Base-by-base conservation (phyloP, 2,113 vertebrate genomes). In the Dipodomys spectabilis region DNA sequence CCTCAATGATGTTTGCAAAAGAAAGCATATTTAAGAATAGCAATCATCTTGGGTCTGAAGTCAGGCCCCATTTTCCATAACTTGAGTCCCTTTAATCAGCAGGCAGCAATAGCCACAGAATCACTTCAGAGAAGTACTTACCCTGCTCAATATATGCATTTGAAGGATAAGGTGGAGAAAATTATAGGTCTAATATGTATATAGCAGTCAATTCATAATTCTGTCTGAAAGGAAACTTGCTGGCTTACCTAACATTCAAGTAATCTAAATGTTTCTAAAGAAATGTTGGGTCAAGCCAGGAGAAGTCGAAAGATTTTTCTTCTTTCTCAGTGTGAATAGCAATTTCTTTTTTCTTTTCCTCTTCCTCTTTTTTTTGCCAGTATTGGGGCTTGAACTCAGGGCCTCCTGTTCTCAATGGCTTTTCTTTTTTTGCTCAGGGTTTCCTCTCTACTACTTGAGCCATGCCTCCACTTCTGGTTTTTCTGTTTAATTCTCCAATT, bases 221-320 rank as follows among this genome's bases (percentile, higher is more conserved):
- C 44, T 92, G 11, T 88, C n/a, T 88, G 6, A 32, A 86, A 72
- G 44, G 39, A 88, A 88, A 93, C 60, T 69, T 75, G 67, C 30
- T 75, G 13, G 85, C 82, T 82, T 79, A 84, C 28, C 44, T 67
- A 30, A 35, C 83, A 94, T 49, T 80, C 10, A 82, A 87, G 32
- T 49, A 91, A 92, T 78, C 77, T 86, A 62, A 82, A 73, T 69
- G 72, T 91, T 92, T 81, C 57, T 90, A 30, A 91, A 95, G n/a
- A 94, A 80, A 2, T 88, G 45, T 88, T 88, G 39, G 86, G 64
- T 60, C 27, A 93, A 79, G 53, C 64, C 39, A 60, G 83, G 32
- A 82, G 16, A 83, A 71, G n/a, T 68, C 44, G 65, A 91, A 92
- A 53, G 25, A 35, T 93, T 88, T 73, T 4, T 90, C 67, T 39